Evolutionary conservation across 2,888 invertebrate genomes (phyloP), one percentile per base, ranked within the genome.

Genomic region (Spodoptera littoralis): DNA sequence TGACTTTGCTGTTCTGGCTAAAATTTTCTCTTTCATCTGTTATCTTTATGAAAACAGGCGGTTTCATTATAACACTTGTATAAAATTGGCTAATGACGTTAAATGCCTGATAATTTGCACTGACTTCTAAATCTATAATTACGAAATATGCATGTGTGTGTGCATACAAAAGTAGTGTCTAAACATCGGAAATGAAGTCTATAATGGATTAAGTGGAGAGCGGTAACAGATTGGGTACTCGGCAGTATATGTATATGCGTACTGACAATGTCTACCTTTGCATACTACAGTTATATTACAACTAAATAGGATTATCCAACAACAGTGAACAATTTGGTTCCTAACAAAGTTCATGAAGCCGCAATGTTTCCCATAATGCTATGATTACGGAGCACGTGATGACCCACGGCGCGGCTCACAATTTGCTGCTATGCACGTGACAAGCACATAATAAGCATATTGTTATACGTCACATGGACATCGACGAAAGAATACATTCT

Each of bases 361-460:
- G 42, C 27, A 59, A 22, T 51, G 24, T 58, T 49, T 60, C 44
- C 24, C 47, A 53, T 66, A 56, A 64, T 60, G 11, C 60, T 30
- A 72, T 72, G 56, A 63, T 64, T 60, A 76, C 36, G 5, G 8
- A 48, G 24, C 59, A 72, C 65, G 68, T 71, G 58, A 68, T 57
- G 64, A 53, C 50, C 42, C 51, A 46, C 18, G 60, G 49, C 70
- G 45, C 58, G 50, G 46, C 59, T 56, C 44, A 72, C 65, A 74
- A 73, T 76, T 68, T 53, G 46, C 59, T 48, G 47, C 57, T 58
- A 43, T 61, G 53, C 68, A 70, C 73, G 73, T 74, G 72, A 72
- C 63, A 3, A 45, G 13, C 54, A 44, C 60, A 65, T 59, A 64
- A 57, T 53, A 70, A 72, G 49, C 70, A 42, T 51, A 56, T 43